Evolutionary conservation across 64 coral and sea anemone species (phyloP), one percentile per base, ranked within the genome.

Genomic region (Platygyra sinensis): DNA sequence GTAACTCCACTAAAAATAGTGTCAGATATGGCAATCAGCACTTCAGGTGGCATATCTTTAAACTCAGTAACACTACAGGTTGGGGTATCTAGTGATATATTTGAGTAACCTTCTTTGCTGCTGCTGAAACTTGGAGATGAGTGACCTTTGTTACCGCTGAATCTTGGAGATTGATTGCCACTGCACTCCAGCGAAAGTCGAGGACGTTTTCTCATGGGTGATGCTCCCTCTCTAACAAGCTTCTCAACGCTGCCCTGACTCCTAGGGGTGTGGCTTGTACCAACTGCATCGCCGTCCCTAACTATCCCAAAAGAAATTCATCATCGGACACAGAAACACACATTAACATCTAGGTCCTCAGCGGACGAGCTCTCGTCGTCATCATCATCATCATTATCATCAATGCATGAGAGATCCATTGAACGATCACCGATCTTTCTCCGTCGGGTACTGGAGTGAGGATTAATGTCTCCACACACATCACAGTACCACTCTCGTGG

Each of bases 401-500:
- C 19, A 15, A 19, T 59, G 29, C 16, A 25, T 5, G 30, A 73
- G 72, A 73, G 65, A 52, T 76, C 63, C 13, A 51, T 89, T n/a
- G 92, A 94, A 13, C 52, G 78, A 61, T 94, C 92, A 16, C 87
- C 92, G 9, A 89, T 29, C 20, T 36, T 60, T 82, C 72, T 65
- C 57, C 54, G 20, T n/a, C 77, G 52, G 2, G 86, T 93, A 9
- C 77, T 88, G 11, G 49, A 28, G 27, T 50, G 22, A 59, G 60
- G 39, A 11, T 42, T 3, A n/a, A 33, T 69, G 8, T 51, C 62
- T 22, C 80, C 86, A 71, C 94, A 96, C 1, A 33, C 65, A n/a
- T 85, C 63, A 62, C 94, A 96, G 12, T 86, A 32, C 90, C 90
- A 93, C 86, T 85, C 55, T 2, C 38, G 60, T 22, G 92, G 94